Base-by-base conservation (phyloP, 1,140 invertebrate genomes). In the Macrobrachium rosenbergii region DNA sequence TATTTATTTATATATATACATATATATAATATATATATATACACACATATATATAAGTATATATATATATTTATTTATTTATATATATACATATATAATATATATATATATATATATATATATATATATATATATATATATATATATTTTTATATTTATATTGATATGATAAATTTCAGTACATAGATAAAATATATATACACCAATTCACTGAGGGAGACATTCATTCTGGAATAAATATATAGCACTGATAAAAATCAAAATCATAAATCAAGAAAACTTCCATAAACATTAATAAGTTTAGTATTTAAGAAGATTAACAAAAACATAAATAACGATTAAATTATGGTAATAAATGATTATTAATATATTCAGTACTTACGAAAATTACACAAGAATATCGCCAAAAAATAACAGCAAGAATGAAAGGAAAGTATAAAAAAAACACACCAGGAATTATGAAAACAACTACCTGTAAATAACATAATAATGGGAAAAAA, bases 1-100 rank as follows among this genome's bases (percentile, higher is more conserved):
- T 72, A 37, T 69, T 12, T 69, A 37, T 69, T 12, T 69, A 69
- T 69, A 69, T 69, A 69, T 69, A 69, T 69, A 69, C 7, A 69
- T 69, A 69, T 16, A 10, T 52, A 52, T 5, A 5, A 10, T 52
- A 8, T 2, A 52, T 12, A 52, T 37, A 37, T 37, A 37, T 52
- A 52, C 6, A 8, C 6, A 52, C 0, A 10, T 8, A 8, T 52
- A 52, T 52, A 52, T 12, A 52, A 5, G 21, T 69, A 69, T 69
- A 69, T 69, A 21, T 69, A 69, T 69, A 21, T 69, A 69, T 69
- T 23, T 23, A 72, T 21, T 23, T 21, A 23, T 21, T 23, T 23
- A 72, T 23, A 72, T 23, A 72, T 23, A 72, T 2, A 72, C 7
- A 23, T 72, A 72, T 72, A 72, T 72, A 12, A 72, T 69, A 69